Conservation (phyloP, 2,888 invertebrate genomes). For the Scotopteryx bipunctaria region DNA sequence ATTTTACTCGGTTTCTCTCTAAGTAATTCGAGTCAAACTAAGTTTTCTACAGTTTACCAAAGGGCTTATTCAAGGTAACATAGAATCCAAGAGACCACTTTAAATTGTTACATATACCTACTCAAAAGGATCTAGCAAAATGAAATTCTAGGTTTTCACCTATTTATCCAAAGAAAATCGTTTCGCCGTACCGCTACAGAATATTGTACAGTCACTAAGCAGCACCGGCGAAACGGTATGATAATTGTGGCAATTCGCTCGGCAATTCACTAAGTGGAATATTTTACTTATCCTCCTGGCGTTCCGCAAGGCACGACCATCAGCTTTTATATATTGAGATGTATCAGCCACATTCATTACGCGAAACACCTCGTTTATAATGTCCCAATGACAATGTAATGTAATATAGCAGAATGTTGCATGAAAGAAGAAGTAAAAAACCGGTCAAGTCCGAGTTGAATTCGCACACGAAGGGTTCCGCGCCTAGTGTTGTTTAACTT, state of each 20-base stretch:
- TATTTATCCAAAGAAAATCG: conserved; percentile 32
- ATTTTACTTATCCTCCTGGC: conserved; percentile 73
- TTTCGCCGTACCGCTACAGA: conserved; percentile 29
- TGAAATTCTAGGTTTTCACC: conserved; percentile 30
- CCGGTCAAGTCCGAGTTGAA: too few species aligned
- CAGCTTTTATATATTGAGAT: conserved; percentile 68
- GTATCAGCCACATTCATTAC: conserved; percentile 68
- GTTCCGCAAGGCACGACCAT: conserved; percentile 67
- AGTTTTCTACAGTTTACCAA: too few species aligned
- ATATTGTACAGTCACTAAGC: conserved; percentile 25
- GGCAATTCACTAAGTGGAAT: conserved; percentile 75
- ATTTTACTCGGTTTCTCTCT: too few species aligned
- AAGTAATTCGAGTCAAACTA: too few species aligned
- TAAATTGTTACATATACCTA: conserved; percentile 6
- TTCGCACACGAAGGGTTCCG: too few species aligned
- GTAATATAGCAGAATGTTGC: conserved; percentile 35
- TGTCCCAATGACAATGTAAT: conserved; percentile 21
- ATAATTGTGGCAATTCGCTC: conserved; percentile 67
- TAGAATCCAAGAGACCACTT: too few species aligned
- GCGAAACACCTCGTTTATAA: conserved; percentile 47
- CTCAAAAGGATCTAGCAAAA: conserved; percentile 15
- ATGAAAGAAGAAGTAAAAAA: neutral
- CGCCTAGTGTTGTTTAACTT: too few species aligned
- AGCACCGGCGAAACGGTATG: conserved; percentile 55
- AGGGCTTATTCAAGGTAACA: too few species aligned